A percentile compares a stretch with the other conserved stretches of the same genome.
Conservation (phyloP, 1,140 invertebrate genomes). For the Hyposmocoma kahamanoa region DNA sequence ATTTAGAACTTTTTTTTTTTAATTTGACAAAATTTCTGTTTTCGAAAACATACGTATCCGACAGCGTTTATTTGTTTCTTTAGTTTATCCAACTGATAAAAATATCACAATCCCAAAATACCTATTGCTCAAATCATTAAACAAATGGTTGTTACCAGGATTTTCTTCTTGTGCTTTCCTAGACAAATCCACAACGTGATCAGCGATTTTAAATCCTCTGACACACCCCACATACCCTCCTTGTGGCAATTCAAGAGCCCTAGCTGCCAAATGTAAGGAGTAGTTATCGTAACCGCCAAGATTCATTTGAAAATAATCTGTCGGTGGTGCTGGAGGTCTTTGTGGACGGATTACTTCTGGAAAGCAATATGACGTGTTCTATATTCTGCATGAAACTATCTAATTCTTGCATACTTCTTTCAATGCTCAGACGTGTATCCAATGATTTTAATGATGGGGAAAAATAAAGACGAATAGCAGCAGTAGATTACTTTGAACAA, state of each 20-base stretch:
- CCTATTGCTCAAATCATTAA: too few relatives aligned
- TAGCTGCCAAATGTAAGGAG: conserved; percentile 78
- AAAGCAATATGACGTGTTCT: too few relatives aligned
- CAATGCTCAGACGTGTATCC: too few relatives aligned
- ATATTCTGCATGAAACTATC: too few relatives aligned
- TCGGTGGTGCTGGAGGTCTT: conserved; percentile 86
- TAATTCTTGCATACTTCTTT: too few relatives aligned
- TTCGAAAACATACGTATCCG: too few relatives aligned
- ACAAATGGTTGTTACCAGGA: conserved; percentile 81
- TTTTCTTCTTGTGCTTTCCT: conserved; percentile 81
- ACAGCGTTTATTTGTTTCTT: too few relatives aligned
- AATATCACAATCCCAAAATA: too few relatives aligned
- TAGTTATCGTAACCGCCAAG: conserved; percentile 88
- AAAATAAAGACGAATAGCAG: too few relatives aligned
- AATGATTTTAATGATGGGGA: too few relatives aligned
- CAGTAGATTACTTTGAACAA: too few relatives aligned
- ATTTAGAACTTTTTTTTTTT: background rate
- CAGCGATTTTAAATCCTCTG: conserved; percentile 89
- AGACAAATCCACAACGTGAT: conserved; percentile 84
- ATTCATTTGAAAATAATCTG: conserved; percentile 91
- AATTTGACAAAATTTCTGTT: background rate
- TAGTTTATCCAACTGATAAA: too few relatives aligned
- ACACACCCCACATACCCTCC: conserved; percentile 90
- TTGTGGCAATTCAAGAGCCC: conserved; percentile 75
- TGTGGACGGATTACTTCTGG: conserved; percentile 89